Evolutionary conservation across 1,140 invertebrate genomes (phyloP), one percentile per base, ranked within the genome.

Genomic region (Drosophila bifasciata): DNA sequence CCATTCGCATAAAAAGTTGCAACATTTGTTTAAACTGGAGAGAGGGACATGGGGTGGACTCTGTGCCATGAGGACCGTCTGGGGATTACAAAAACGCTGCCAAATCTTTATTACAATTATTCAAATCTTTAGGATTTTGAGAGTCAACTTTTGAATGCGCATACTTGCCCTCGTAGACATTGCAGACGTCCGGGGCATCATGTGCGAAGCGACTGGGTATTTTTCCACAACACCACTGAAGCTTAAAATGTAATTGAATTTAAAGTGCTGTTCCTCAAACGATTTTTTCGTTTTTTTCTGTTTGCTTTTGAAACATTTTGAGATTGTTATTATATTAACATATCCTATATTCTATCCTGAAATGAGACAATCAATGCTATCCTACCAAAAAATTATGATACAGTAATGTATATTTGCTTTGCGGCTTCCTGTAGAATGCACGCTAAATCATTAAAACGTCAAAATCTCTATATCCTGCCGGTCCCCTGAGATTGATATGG

Each of bases 81-180:
- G 79, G 67, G 84, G 83, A 76, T 88, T 88, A 88, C 75, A n/a
- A 36, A 51, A 72, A 64, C 63, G 63, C 71, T 83, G 61, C 45
- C 16, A 68, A 89, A 89, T 89, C n/a, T n/a, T 85, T 79, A 89
- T 89, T 89, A 79, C 79, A 89, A 89, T 89, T 89, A 89, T 89
- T 89, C 79, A 89, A 89, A 89, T 89, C 80, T 78, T 81, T 86
- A 69, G 85, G 85, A 89, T 89, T n/a, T 89, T 89, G 76, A 70
- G 85, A 63, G 83, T 86, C 81, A 85, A 85, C 85, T 89, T 89
- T 89, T 89, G 85, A 88, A 88, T 79, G 81, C 78, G 66, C 76
- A 79, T 70, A 75, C 75, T 80, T 80, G 76, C 76, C 76, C 61
- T 64, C 76, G 53, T 79, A 80, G 80, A 85, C 72, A 76, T 85